Evolutionary conservation across 2,888 invertebrate species (phyloP).

Genomic region (Stenodera caucasica): DNA sequence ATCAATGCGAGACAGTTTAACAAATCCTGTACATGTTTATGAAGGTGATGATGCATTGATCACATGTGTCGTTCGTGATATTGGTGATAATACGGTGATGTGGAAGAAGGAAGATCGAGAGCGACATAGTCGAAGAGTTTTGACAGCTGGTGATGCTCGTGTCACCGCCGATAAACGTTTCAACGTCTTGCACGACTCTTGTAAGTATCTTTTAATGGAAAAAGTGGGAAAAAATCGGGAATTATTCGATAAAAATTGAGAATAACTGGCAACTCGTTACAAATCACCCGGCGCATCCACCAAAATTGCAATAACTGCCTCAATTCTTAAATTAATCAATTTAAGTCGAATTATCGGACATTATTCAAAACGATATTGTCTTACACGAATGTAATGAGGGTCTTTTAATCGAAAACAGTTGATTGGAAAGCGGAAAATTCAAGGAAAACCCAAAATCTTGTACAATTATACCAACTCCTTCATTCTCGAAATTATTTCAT

Average conservation of each 20-base stretch:
- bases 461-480: too few species aligned
- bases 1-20: conserved; percentile 57
- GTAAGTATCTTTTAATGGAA: conserved; percentile 56
- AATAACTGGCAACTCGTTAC: too few species aligned
- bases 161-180: conserved; percentile 76
- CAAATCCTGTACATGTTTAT: conserved; percentile 61
- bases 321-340: too few species aligned
- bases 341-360: too few species aligned
- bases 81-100: conserved; percentile 72
- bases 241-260: neutral
- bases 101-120: conserved; percentile 73
- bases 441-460: too few species aligned
- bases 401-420: too few species aligned
- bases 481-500: too few species aligned
- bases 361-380: too few species aligned
- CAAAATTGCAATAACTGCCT: neutral
- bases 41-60: conserved; percentile 79
- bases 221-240: conserved; percentile 15
- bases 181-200: conserved; percentile 74
- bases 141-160: conserved; percentile 75
- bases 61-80: conserved; percentile 76
- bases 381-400: too few species aligned
- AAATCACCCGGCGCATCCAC: neutral
- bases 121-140: conserved; percentile 59
- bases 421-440: too few species aligned